Conservation (phyloP, 2,113 vertebrate species). For the Clarias batrachus region DNA sequence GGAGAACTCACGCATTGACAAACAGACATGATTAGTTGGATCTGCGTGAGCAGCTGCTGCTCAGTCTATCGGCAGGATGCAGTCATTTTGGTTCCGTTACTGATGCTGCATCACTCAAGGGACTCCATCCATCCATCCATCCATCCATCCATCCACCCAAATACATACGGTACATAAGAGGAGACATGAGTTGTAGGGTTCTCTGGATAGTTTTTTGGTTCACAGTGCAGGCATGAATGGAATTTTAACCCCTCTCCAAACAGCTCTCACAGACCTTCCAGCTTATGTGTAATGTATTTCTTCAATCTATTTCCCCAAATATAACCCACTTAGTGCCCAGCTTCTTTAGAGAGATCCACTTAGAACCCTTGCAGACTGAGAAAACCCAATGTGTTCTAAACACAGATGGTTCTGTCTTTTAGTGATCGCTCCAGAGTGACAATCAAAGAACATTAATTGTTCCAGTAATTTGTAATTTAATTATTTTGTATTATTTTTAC, state of each 20-base stretch:
- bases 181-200: neutral
- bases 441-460: neutral
- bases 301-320: neutral
- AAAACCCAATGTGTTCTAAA: neutral
- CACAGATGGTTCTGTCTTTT: neutral
- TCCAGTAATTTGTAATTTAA: neutral
- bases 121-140: neutral
- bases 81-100: conserved; percentile 49
- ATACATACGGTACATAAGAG: neutral
- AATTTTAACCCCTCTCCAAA: no score
- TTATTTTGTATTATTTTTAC: no score
- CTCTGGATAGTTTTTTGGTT: neutral
- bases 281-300: neutral
- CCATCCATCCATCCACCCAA: neutral
- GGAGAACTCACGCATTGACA: conserved; percentile 78
- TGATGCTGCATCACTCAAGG: neutral
- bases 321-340: neutral
- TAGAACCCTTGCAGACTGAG: neutral
- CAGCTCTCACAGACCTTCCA: no score
- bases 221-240: no score
- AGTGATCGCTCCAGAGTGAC: neutral
- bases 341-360: neutral
- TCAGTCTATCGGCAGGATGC: conserved; percentile 74
- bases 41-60: conserved; percentile 79
- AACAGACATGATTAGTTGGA: conserved; percentile 83